Conservation (phyloP, 2,113 vertebrate species). For the Silurus asotus region DNA sequence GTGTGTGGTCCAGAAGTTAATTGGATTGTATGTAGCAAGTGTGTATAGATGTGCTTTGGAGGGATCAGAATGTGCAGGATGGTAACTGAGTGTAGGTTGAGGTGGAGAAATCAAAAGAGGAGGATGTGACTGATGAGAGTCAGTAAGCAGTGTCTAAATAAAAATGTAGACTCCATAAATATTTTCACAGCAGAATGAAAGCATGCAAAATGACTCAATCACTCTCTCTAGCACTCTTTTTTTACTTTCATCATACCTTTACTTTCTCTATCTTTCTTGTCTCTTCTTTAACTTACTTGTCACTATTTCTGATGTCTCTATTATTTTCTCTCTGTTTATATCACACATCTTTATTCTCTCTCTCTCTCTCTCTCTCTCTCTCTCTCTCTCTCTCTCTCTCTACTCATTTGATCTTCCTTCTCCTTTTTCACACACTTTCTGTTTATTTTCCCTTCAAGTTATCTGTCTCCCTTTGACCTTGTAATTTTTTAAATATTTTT, state of each 20-base stretch:
- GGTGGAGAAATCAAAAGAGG: not conserved
- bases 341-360: constrained; percentile 32
- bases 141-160: not conserved
- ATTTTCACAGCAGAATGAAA: not conserved
- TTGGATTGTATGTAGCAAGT: not conserved
- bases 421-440: not conserved
- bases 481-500: not conserved
- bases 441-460: not conserved
- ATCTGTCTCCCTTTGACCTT: not conserved
- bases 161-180: not conserved
- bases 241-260: not conserved
- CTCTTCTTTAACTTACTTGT: not conserved
- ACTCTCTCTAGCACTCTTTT: not conserved
- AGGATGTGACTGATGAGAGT: not conserved
- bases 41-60: not conserved
- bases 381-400: not conserved
- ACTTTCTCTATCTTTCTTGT: not conserved
- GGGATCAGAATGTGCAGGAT: not conserved
- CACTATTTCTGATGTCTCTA: not conserved
- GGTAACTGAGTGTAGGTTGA: not conserved
- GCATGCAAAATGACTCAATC: not conserved
- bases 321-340: not conserved
- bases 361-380: not conserved
- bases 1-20: not conserved
- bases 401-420: no score